phyloP scores from a whole-genome alignment of 2,113 vertebrate species.

The Crotalus helleri region DNA sequence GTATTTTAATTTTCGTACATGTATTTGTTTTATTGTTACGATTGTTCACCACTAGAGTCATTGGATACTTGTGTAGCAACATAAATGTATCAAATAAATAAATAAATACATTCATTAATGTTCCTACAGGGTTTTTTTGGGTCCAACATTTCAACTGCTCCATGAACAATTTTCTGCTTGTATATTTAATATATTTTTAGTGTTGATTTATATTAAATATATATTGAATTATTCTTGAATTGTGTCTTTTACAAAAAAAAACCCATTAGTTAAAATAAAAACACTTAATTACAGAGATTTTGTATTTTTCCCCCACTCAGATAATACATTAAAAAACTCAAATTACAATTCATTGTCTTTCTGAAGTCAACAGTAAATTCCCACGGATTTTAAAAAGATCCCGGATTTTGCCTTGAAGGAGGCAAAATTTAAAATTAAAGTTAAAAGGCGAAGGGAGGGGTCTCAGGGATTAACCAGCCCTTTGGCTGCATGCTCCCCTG shows the following conservation, averaged over 20 bases:
- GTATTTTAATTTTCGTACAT: background rate
- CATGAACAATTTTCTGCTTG: background rate
- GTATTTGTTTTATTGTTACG: background rate
- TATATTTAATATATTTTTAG: background rate
- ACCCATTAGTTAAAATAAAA: too few species aligned
- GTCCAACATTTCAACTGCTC: background rate
- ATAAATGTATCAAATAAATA: background rate
- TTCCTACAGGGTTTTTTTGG: background rate
- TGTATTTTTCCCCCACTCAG: too few species aligned
- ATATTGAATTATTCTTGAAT: too few species aligned
- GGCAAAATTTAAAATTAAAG: background rate
- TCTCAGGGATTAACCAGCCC: background rate
- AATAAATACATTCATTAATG: background rate
- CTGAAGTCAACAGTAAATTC: too few species aligned
- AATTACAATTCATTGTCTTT: too few species aligned
- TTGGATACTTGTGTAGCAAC: background rate
- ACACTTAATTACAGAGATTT: too few species aligned
- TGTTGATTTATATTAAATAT: background rate
- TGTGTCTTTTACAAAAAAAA: too few species aligned
- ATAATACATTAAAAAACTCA: too few species aligned
- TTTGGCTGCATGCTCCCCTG: background rate
- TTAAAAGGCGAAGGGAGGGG: background rate
- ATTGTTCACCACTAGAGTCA: background rate
- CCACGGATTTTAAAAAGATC: too few species aligned
- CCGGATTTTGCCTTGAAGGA: background rate